A percentile compares a stretch with the other conserved stretches of the same genome.
Evolutionary conservation across 1,140 invertebrate genomes (phyloP).

Genomic region (Pseudoatta argentina): DNA sequence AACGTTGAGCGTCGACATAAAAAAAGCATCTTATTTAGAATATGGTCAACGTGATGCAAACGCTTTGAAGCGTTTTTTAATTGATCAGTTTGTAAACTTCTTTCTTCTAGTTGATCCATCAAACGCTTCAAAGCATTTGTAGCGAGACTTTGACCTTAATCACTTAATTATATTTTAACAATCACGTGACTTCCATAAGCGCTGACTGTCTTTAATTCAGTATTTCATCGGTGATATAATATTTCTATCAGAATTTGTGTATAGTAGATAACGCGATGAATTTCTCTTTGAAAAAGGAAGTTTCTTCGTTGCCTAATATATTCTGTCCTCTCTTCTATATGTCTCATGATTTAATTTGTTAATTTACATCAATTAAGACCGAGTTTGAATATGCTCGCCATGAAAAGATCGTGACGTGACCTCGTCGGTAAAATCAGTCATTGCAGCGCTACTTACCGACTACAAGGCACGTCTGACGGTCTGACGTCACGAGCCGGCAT

Average conservation of each 20-base stretch:
- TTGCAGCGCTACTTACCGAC: not conserved
- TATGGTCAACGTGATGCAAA: no score
- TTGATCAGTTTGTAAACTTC: no score
- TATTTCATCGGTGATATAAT: no score
- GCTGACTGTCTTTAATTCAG: no score
- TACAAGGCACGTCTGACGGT: not conserved
- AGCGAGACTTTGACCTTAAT: no score
- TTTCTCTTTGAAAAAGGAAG: not conserved
- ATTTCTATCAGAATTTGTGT: not conserved
- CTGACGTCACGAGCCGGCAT: not conserved
- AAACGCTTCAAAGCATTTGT: no score
- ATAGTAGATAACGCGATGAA: not conserved
- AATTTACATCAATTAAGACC: not conserved
- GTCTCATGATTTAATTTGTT: not conserved
- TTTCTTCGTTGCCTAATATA: not conserved
- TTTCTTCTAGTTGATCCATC: no score
- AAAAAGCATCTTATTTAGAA: no score
- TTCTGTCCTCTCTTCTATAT: not conserved
- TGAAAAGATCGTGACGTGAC: not conserved
- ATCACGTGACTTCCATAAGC: no score
- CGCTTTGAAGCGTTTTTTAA: no score
- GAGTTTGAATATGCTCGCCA: not conserved
- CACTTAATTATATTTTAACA: no score
- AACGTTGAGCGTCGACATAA: no score
- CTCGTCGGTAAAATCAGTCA: not conserved